Conservation (phyloP, 2,113 vertebrate genomes). For the Ochotona curzoniae region DNA sequence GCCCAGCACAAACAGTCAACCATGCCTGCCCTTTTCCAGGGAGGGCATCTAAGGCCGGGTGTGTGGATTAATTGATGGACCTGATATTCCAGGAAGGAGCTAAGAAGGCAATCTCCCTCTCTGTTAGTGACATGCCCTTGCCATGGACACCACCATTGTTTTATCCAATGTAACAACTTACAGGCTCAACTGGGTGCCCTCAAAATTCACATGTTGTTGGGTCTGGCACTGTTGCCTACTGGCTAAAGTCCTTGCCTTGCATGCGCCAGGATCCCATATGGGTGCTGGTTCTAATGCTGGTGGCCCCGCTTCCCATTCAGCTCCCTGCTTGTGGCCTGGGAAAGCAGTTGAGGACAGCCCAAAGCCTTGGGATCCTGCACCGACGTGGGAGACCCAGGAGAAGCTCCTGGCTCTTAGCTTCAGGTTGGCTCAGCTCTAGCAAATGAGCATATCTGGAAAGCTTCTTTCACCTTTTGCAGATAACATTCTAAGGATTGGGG, state of each 20-base stretch:
- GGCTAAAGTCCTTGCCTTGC: too few species aligned
- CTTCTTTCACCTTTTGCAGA: not conserved
- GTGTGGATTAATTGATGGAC: not conserved
- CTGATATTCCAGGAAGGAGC: not conserved
- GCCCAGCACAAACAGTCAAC: not conserved
- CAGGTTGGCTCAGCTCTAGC: too few species aligned
- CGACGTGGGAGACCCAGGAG: too few species aligned
- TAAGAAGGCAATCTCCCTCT: not conserved
- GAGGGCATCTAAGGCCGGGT: not conserved
- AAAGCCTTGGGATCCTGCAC: too few species aligned
- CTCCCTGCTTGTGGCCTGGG: too few species aligned
- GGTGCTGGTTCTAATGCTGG: too few species aligned
- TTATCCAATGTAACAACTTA: not conserved
- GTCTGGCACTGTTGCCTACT: too few species aligned
- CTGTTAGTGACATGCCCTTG: not conserved
- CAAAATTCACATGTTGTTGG: not conserved
- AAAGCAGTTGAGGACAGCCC: too few species aligned
- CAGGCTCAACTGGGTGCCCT: not conserved
- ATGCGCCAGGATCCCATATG: too few species aligned
- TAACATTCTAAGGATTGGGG: not conserved
- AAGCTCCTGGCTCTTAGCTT: too few species aligned
- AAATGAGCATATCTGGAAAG: not conserved
- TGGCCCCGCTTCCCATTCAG: too few species aligned
- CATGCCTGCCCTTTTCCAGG: not conserved
- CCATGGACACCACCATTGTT: not conserved